Percentiles rank a stretch among this genome's conserved stretches.
phyloP scores from a whole-genome alignment of 2,113 vertebrate genomes.

The Peromyscus polionotus region DNA sequence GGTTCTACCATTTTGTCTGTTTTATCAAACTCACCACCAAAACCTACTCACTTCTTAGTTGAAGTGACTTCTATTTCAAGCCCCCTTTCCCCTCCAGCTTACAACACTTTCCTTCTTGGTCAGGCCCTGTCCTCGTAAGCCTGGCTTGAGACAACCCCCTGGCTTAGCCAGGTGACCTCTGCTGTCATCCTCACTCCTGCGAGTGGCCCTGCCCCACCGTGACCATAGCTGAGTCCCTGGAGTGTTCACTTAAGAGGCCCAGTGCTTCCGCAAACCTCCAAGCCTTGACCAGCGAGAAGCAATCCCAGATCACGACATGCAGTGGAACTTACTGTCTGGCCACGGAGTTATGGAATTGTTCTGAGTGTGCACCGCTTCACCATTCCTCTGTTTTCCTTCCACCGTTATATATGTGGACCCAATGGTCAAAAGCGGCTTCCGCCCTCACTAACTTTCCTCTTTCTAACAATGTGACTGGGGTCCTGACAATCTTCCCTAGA shows the following conservation, averaged over 20 bases:
- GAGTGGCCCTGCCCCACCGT: background rate
- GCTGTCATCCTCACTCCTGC: background rate
- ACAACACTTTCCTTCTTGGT: background rate
- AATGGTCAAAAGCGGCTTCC: background rate
- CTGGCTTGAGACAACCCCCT: background rate
- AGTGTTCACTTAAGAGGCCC: background rate
- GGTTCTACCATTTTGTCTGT: background rate
- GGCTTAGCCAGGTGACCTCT: background rate
- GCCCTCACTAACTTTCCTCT: background rate
- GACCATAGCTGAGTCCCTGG: background rate
- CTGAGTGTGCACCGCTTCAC: background rate
- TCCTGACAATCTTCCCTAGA: background rate
- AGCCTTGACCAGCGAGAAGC: background rate
- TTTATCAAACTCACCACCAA: constrained; percentile 24
- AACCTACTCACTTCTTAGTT: background rate
- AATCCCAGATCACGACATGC: background rate
- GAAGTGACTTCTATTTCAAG: background rate
- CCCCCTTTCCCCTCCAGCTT: background rate
- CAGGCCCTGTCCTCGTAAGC: background rate
- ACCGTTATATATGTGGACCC: background rate
- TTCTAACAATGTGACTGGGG: background rate
- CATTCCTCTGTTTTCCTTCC: background rate
- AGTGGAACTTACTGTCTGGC: background rate
- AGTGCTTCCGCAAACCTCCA: background rate
- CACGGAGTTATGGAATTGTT: background rate